Evolutionary conservation across 30 jellyfish, hydroid and myxozoan species (phyloP).

Genomic region (Aurelia sp.): DNA sequence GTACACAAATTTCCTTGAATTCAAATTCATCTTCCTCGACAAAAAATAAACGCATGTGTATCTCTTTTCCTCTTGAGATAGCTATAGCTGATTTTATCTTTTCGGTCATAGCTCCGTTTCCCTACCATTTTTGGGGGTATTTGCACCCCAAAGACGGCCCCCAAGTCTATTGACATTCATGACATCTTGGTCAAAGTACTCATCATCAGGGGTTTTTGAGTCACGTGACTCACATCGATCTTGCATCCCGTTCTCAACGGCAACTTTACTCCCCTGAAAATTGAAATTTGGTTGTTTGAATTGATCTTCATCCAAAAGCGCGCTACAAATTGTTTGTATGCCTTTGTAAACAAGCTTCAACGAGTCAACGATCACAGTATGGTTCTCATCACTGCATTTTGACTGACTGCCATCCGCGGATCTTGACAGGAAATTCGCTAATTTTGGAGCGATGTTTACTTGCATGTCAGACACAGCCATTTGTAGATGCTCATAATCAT

Average conservation of each 20-base stretch:
- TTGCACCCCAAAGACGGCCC: conserved; percentile 53
- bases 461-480: conserved; percentile 86
- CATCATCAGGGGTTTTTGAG: conserved; percentile 54
- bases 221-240: conserved; percentile 39
- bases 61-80: too few species aligned
- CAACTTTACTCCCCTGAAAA: conserved; percentile 2
- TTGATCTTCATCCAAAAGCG: conserved; percentile 74
- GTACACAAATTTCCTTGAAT: too few species aligned
- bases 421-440: conserved; percentile 61
- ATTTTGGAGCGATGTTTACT: conserved; percentile 81
- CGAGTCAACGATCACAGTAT: conserved; percentile 69
- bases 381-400: conserved; percentile 70
- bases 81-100: too few species aligned
- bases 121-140: conserved; percentile 18
- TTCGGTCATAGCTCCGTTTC: conserved; percentile 26
- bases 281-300: conserved; percentile 58
- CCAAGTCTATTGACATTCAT: conserved; percentile 33
- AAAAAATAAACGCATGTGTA: too few species aligned
- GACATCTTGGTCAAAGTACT: conserved; percentile 53
- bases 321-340: conserved; percentile 75
- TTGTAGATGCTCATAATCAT: conserved; percentile 59
- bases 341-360: conserved; percentile 74
- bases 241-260: conserved; percentile 46
- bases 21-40: too few species aligned
- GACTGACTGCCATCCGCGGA: conserved; percentile 22